phyloP scores from a whole-genome alignment of 2,113 vertebrate genomes.

The Meles meles region DNA sequence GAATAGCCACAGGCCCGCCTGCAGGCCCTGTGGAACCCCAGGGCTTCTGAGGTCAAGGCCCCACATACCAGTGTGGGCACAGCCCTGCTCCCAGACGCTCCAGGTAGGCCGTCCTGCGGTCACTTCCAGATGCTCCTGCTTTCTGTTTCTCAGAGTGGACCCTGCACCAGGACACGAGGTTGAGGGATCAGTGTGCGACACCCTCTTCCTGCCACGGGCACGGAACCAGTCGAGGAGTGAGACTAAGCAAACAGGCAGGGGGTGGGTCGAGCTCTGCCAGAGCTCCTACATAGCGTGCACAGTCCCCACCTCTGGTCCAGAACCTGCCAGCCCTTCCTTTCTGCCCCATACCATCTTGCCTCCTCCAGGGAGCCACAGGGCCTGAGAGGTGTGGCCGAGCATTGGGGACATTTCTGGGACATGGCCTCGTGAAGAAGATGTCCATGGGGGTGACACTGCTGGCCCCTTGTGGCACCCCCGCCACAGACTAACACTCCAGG shows the following conservation, averaged over 20 bases:
- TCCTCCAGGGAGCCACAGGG: rapidly evolving
- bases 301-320: background rate
- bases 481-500: rapidly evolving
- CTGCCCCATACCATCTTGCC: too few relatives aligned
- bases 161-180: background rate
- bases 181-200: too few relatives aligned
- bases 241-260: background rate
- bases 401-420: too few relatives aligned
- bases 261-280: too few relatives aligned
- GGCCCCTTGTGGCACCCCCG: background rate
- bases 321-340: background rate
- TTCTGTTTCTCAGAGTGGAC: background rate
- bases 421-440: background rate
- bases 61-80: too few relatives aligned
- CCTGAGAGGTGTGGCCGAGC: rapidly evolving
- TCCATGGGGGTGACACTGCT: background rate
- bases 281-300: background rate
- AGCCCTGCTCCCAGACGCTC: background rate
- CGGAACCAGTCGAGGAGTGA: background rate
- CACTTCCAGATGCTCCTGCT: rapidly evolving
- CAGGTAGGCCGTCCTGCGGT: too few relatives aligned
- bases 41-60: background rate
- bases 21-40: background rate
- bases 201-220: background rate
- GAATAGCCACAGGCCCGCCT: background rate